phyloP scores from a whole-genome alignment of 2,113 vertebrate genomes.

The human region DNA sequence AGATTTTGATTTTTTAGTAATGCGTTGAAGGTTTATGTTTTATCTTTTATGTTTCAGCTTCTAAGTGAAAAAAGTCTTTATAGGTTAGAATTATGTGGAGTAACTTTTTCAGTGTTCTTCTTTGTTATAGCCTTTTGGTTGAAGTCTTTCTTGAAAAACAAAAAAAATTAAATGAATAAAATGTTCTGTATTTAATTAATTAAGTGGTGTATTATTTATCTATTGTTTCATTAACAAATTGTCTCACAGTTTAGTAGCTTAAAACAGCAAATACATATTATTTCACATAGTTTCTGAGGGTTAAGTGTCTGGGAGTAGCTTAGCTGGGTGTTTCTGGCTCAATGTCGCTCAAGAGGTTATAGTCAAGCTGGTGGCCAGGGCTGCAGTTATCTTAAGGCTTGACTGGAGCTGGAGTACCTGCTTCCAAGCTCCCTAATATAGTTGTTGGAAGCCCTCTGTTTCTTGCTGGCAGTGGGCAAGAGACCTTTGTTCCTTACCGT shows the following conservation, averaged over 20 bases:
- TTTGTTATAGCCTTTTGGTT: not conserved
- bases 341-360: not conserved
- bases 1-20: conserved; percentile 40
- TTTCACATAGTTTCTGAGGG: not conserved
- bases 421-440: not conserved
- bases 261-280: not conserved
- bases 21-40: not conserved
- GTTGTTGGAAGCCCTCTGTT: not conserved
- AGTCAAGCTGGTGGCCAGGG: not conserved
- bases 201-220: not conserved
- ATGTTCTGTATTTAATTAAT: conserved; percentile 15
- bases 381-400: not conserved
- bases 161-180: conserved; percentile 37
- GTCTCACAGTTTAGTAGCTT: conserved; percentile 7
- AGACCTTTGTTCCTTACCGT: not conserved
- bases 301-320: not conserved
- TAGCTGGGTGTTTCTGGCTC: not conserved
- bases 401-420: not conserved
- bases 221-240: conserved; percentile 11
- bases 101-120: conserved; percentile 8
- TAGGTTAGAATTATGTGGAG: conserved; percentile 6
- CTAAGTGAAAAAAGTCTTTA: not conserved
- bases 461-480: not conserved
- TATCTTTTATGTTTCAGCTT: conserved; percentile 23
- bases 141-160: conserved; percentile 41